A percentile compares a stretch with the other conserved stretches of the same genome.
Conservation (phyloP, 30 jellyfish, hydroid and myxozoan genomes). For the Catostylus mosaicus region DNA sequence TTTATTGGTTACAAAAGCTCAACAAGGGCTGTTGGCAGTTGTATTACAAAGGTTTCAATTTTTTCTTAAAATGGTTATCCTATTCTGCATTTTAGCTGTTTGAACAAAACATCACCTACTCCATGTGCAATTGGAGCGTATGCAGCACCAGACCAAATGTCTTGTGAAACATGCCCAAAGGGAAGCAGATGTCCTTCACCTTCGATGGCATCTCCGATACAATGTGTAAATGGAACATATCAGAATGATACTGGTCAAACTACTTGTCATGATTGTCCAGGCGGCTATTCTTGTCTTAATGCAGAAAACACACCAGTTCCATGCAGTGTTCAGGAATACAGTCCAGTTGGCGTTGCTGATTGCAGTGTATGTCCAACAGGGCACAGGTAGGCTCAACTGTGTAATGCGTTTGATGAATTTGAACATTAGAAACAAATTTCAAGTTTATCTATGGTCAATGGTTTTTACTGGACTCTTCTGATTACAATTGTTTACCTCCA, state of each 20-base stretch:
- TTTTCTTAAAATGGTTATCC: too few species aligned
- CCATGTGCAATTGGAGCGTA: constrained; percentile 75
- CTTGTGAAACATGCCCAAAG: constrained; percentile 82
- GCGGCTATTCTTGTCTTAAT: constrained; percentile 49
- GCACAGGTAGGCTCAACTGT: too few species aligned
- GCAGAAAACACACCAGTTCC: constrained; percentile 46
- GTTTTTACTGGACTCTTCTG: too few species aligned
- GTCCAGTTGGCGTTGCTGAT: constrained; percentile 48
- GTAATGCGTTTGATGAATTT: too few species aligned
- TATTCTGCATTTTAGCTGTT: constrained; percentile 88
- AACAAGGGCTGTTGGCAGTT: too few species aligned
- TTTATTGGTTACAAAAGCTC: too few species aligned
- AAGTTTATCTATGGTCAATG: too few species aligned
- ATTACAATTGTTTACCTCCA: too few species aligned
- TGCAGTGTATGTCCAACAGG: constrained; percentile 73
- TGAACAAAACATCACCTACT: constrained; percentile 61
- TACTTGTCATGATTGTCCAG: constrained; percentile 64
- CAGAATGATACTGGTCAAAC: constrained; percentile 69
- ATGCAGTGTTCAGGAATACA: constrained; percentile 46
- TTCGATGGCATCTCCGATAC: constrained; percentile 63
- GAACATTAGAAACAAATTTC: too few species aligned
- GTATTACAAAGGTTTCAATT: too few species aligned
- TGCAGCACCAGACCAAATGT: constrained; percentile 57
- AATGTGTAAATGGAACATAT: constrained; percentile 79
- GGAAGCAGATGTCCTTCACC: constrained; percentile 86